phyloP scores from a whole-genome alignment of 2,888 invertebrate genomes.

The Microctonus aethiopoides region DNA sequence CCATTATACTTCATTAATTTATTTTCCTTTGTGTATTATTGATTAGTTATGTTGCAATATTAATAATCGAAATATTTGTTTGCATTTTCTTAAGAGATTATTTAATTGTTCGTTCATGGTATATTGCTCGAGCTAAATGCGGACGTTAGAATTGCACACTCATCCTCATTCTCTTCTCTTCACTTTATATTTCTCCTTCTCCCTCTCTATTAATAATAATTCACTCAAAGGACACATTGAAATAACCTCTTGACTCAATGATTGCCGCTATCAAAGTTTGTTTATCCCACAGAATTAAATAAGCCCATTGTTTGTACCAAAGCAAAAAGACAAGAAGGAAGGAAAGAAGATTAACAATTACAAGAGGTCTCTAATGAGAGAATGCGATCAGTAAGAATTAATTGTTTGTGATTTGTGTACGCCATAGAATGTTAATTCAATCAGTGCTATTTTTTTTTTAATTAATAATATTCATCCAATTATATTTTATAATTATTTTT shows the following conservation, averaged over 20 bases:
- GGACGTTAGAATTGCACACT: neutral
- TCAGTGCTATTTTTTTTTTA: too few relatives aligned
- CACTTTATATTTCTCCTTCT: neutral
- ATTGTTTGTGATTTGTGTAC: conserved; percentile 12
- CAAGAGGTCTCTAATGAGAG: neutral
- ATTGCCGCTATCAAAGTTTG: conserved; percentile 16
- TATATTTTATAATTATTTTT: neutral
- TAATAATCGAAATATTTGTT: neutral
- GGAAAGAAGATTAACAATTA: conserved; percentile 21
- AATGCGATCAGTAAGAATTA: neutral
- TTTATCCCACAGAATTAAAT: conserved; percentile 18
- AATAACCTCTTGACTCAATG: neutral
- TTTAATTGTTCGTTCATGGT: neutral
- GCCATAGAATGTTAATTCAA: neutral
- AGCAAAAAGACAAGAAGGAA: neutral
- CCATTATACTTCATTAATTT: neutral
- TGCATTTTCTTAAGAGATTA: neutral
- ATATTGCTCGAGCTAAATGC: conserved; percentile 4
- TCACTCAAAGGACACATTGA: neutral
- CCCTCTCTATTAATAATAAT: neutral
- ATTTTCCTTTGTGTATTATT: neutral
- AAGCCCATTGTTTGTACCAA: conserved; percentile 1
- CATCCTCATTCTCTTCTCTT: neutral
- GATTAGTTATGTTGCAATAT: neutral
- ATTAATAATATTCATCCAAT: conserved; percentile 7